Percentiles rank a stretch among this genome's conserved stretches.
Conservation (phyloP, 2,888 invertebrate species). For the Allophyes oxyacanthae region DNA sequence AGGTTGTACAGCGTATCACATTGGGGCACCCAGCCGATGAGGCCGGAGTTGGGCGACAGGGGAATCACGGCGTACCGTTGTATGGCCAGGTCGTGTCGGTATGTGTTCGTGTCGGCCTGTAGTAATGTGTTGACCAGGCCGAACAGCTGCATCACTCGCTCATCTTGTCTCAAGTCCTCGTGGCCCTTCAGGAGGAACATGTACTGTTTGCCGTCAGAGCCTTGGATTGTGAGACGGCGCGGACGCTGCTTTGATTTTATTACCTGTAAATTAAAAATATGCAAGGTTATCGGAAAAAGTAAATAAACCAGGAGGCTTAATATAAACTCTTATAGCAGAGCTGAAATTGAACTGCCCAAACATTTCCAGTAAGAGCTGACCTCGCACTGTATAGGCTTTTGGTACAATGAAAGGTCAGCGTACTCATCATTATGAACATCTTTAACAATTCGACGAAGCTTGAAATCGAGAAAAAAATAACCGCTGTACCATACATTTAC, state of each 20-base stretch:
- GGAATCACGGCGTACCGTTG: slow-evolving; percentile 99
- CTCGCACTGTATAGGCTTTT: too few relatives aligned
- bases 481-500: too few relatives aligned
- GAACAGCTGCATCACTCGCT: slow-evolving; percentile 99
- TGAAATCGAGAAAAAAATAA: too few relatives aligned
- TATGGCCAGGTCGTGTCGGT: slow-evolving; percentile 93
- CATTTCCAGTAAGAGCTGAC: too few relatives aligned
- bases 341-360: too few relatives aligned
- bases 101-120: slow-evolving; percentile 98
- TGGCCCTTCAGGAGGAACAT: slow-evolving; percentile 99
- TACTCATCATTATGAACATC: too few relatives aligned
- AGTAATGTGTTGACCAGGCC: slow-evolving; percentile 98
- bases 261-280: slow-evolving; percentile 91
- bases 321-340: too few relatives aligned
- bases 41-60: slow-evolving; percentile 98
- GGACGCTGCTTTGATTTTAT: slow-evolving; percentile 99
- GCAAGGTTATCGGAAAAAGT: too few relatives aligned
- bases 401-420: too few relatives aligned
- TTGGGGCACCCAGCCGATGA: slow-evolving; percentile 99
- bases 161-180: slow-evolving; percentile 99
- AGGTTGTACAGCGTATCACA: slow-evolving; percentile 99
- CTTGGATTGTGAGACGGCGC: slow-evolving; percentile 96
- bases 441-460: too few relatives aligned
- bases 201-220: slow-evolving; percentile 99
- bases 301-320: too few relatives aligned